Evolutionary conservation across 2,113 vertebrate genomes (phyloP).

Genomic region (Lophius piscatorius): DNA sequence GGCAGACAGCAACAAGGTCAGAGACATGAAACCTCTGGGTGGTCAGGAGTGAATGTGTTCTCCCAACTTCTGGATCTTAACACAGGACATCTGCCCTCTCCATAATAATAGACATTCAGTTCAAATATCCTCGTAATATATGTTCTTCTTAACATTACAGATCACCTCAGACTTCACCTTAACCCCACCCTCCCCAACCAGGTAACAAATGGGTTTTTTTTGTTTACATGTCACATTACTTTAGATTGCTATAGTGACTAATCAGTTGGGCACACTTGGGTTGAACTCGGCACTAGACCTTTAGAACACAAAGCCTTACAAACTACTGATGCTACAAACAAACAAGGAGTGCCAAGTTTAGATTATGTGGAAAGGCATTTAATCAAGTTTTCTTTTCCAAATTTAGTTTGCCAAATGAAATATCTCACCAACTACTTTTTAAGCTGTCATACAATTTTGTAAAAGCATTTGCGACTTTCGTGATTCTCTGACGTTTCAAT

Average conservation of each 20-base stretch:
- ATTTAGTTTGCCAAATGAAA: too few species aligned
- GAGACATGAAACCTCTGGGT: slow-evolving; percentile 21
- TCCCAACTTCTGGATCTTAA: not conserved
- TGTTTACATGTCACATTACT: not conserved
- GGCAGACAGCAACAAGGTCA: slow-evolving; percentile 80
- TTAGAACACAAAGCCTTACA: too few species aligned
- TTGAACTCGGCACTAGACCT: too few species aligned
- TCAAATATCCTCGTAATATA: not conserved
- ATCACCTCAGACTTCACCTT: slow-evolving; percentile 68
- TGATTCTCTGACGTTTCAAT: too few species aligned
- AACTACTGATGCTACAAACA: too few species aligned
- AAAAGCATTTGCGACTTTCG: too few species aligned
- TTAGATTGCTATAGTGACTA: not conserved
- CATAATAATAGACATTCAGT: not conserved
- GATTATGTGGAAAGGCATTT: too few species aligned
- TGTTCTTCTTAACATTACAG: slow-evolving; percentile 49
- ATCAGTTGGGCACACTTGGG: too few species aligned
- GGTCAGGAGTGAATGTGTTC: not conserved
- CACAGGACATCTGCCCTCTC: not conserved
- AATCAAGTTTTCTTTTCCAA: too few species aligned
- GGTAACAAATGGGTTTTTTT: slow-evolving; percentile 55
- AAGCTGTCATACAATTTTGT: too few species aligned
- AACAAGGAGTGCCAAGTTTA: too few species aligned
- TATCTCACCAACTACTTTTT: too few species aligned
- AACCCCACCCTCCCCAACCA: slow-evolving; percentile 75